Conservation (phyloP, 2,888 invertebrate species). For the Tricholauxania praeusta region DNA sequence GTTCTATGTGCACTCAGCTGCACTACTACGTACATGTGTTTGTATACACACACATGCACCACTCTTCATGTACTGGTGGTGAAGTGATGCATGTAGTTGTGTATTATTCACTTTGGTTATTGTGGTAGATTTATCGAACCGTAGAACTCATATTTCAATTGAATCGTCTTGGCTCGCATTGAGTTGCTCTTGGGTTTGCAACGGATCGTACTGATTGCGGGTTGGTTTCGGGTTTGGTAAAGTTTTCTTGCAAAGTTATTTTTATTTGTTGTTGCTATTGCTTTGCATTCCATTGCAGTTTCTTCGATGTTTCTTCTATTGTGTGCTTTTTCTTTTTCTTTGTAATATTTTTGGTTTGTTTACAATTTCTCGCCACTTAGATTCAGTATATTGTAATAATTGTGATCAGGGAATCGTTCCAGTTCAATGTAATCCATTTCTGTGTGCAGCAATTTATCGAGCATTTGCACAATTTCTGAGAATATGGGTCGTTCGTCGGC, state of each 20-base stretch:
- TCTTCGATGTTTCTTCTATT: background rate
- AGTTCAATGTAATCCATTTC: constrained; percentile 95
- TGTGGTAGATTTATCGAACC: constrained; percentile 5
- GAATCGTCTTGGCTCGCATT: background rate
- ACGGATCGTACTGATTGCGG: background rate
- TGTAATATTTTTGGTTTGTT: constrained; percentile 31
- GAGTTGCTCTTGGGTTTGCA: background rate
- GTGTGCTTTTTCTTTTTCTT: background rate
- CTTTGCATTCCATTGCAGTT: background rate
- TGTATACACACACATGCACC: too few relatives aligned
- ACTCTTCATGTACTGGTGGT: background rate
- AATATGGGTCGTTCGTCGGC: constrained; percentile 87
- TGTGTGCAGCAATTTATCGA: constrained; percentile 86
- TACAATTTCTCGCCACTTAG: constrained; percentile 86
- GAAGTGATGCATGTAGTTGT: constrained; percentile 9
- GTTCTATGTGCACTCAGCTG: background rate
- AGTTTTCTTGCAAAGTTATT: background rate
- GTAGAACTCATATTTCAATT: constrained; percentile 7
- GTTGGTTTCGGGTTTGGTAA: background rate
- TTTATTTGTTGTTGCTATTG: background rate
- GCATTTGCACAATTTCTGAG: constrained; percentile 81
- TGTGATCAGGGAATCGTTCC: constrained; percentile 92
- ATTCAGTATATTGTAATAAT: constrained; percentile 88
- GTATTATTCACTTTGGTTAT: constrained; percentile 6
- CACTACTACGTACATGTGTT: too few relatives aligned